Base-by-base conservation (phyloP, 2,113 vertebrate genomes). In the Eulemur rufifrons region DNA sequence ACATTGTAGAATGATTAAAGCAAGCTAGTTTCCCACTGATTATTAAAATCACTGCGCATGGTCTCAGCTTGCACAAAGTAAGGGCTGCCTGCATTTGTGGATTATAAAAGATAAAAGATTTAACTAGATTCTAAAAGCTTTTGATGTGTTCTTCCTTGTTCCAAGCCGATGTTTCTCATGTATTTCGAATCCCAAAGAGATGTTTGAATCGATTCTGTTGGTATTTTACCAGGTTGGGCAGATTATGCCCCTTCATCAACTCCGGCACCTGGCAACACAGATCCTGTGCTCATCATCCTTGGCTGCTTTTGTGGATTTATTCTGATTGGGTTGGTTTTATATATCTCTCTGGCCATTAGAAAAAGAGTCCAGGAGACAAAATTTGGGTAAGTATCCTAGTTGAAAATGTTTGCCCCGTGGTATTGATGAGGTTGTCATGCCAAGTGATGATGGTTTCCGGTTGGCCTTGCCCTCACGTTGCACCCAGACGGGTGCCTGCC, bases 301-400 rank as follows among this genome's bases (percentile, higher is more conserved):
- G 99, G 98, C 11, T 99, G 99, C 63, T 97, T 99, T 89, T 99
- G 98, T 0, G 98, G 98, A 47, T 59, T 99, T 5, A 76, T 98
- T 39, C 94, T 99, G 0, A 97, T 99, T 0, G 98, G 99, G 14
- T 34, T 99, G 15, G 27, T 99, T 97, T 97, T 99, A 37, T 99
- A 98, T 96, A 96, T 97, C 29, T 98, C 97, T 0, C 94, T 99
- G 90, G 98, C 98, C 89, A 85, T 99, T 93, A 98, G 97, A 90
- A 99, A 98, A 87, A 98, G 98, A 97, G 97, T 98, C 0, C 95
- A 98, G 94, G 99, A 99, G 81, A 99, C 98, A 1, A 99, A 97
- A 63, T 99, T 99, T 0, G 98, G 99, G 99, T 99, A 98, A 98
- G 99, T 93, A 2, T 5, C 23, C 39, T 10, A 80, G 0, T 78